phyloP scores from a whole-genome alignment of 2,888 invertebrate species.

The Leistus spinibarbis region DNA sequence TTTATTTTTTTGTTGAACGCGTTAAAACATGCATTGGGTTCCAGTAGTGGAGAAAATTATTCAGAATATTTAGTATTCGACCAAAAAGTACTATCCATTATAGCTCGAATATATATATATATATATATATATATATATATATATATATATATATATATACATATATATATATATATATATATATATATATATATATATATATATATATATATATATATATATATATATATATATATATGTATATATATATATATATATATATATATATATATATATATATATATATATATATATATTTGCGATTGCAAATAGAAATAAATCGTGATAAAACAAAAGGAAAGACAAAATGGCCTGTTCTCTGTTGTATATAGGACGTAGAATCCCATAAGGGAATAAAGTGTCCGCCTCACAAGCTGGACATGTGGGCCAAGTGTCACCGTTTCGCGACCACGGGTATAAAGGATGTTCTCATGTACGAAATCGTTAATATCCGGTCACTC shows the following conservation, averaged over 20 bases:
- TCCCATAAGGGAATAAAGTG: neutral
- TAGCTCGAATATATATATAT: no score
- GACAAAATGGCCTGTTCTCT: no score
- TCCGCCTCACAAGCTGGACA: neutral
- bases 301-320: neutral
- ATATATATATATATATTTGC: neutral
- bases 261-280: neutral
- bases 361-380: neutral
- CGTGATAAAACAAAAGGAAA: neutral
- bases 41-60: no score
- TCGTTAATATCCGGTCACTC: constrained; percentile 59
- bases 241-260: neutral
- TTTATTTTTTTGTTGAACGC: no score
- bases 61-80: no score
- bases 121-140: no score
- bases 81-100: no score
- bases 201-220: neutral
- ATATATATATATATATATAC: no score
- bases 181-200: neutral
- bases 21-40: no score
- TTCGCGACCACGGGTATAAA: constrained; percentile 43
- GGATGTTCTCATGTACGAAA: constrained; percentile 61
- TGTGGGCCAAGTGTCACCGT: neutral
- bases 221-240: neutral
- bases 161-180: neutral